These are phyloP conservation scores for Oeneis ivallda DNA, from an alignment of 2,888 invertebrate genomes.

Conservation along the genomic window DNA sequence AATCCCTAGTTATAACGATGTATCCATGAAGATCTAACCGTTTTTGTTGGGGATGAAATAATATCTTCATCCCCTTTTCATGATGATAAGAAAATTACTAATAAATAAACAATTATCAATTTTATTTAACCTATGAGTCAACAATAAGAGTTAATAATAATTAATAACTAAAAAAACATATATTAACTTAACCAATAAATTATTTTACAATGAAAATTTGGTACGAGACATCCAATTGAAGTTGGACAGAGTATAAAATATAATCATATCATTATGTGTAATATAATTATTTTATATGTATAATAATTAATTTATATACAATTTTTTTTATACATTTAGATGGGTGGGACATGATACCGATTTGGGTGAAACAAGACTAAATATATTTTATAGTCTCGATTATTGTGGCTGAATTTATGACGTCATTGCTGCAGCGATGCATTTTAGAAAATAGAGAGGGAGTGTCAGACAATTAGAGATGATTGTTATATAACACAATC, in stretches of 20 bases:
- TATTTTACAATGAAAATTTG: slow-evolving; percentile 54
- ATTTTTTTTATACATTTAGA: slow-evolving; percentile 2
- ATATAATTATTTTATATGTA: slow-evolving; percentile 6
- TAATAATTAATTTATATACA: slow-evolving; percentile 3
- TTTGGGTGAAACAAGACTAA: slow-evolving; percentile 1
- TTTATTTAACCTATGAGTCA: slow-evolving; percentile 40
- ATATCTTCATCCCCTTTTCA: not conserved
- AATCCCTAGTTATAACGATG: too few relatives aligned
- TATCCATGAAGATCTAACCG: too few relatives aligned
- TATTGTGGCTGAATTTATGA: too few relatives aligned
- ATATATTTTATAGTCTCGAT: not conserved
- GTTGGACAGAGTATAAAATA: slow-evolving; percentile 54
- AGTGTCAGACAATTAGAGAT: too few relatives aligned
- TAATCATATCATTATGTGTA: slow-evolving; percentile 12
- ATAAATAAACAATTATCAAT: slow-evolving; percentile 35
- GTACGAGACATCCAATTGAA: slow-evolving; percentile 71
- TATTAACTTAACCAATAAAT: slow-evolving; percentile 40
- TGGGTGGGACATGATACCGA: slow-evolving; percentile 2
- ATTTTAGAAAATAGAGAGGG: too few relatives aligned
- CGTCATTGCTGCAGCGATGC: too few relatives aligned
- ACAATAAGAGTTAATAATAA: slow-evolving; percentile 13
- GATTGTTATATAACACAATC: too few relatives aligned
- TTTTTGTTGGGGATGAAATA: too few relatives aligned
- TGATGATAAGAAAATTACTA: not conserved
- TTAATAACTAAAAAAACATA: not conserved